These are phyloP conservation scores for Caradrina clavipalpis DNA, from an alignment of 2,888 invertebrate species.

Conservation along the genomic window DNA sequence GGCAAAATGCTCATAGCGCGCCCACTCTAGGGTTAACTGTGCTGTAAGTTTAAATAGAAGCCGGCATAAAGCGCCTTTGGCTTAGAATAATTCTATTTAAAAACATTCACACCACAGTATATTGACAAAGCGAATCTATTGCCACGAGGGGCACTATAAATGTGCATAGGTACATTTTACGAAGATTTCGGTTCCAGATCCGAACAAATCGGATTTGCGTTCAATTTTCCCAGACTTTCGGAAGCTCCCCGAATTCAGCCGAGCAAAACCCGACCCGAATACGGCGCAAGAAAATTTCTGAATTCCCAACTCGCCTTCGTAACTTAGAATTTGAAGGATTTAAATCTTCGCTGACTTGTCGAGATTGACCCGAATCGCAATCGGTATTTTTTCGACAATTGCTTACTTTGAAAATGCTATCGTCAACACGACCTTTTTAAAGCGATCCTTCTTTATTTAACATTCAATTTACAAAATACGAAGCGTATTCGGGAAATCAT, in stretches of 20 bases:
- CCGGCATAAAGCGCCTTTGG: neutral
- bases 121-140: slow-evolving; percentile 49
- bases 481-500: slow-evolving; percentile 32
- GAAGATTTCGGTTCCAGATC: slow-evolving; percentile 77
- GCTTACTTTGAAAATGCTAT: slow-evolving; percentile 51
- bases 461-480: slow-evolving; percentile 40
- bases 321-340: slow-evolving; percentile 82
- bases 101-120: slow-evolving; percentile 5
- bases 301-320: slow-evolving; percentile 74
- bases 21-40: too few species aligned
- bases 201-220: slow-evolving; percentile 88
- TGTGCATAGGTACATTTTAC: slow-evolving; percentile 75
- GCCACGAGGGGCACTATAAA: slow-evolving; percentile 56
- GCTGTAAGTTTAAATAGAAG: neutral
- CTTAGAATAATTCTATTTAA: neutral
- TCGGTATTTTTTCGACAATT: slow-evolving; percentile 62
- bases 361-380: slow-evolving; percentile 76
- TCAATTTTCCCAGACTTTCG: slow-evolving; percentile 88
- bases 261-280: slow-evolving; percentile 81
- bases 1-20: too few species aligned
- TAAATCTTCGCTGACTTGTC: slow-evolving; percentile 78
- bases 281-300: slow-evolving; percentile 76
- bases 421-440: slow-evolving; percentile 10
- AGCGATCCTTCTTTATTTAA: slow-evolving; percentile 35
- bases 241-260: slow-evolving; percentile 78